A percentile compares a stretch with the other conserved stretches of the same genome.
Conservation (phyloP, 2,888 invertebrate species). For the Andrena hattorfiana region DNA sequence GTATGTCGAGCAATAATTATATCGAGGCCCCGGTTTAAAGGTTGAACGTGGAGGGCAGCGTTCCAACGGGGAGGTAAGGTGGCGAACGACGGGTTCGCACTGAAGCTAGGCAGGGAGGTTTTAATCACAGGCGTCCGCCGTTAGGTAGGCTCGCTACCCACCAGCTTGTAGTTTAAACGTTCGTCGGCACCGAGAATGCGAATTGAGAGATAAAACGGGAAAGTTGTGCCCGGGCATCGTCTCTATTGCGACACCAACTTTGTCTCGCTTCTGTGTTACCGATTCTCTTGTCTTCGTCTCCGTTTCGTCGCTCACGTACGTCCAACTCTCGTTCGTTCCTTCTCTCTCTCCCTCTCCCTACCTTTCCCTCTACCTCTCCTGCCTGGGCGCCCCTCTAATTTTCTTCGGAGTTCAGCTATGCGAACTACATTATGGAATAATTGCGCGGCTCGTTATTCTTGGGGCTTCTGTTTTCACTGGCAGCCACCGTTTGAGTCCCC, state of each 20-base stretch:
- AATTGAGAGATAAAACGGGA: conserved; percentile 83
- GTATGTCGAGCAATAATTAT: conserved; percentile 80
- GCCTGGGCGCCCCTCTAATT: conserved; percentile 78
- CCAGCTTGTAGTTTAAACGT: conserved; percentile 79
- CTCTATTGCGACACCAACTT: conserved; percentile 49
- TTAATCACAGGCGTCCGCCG: conserved; percentile 81
- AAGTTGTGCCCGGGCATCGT: conserved; percentile 75
- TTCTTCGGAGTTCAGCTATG: conserved; percentile 80
- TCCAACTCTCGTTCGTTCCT: conserved; percentile 70
- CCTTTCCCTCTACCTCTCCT: conserved; percentile 6
- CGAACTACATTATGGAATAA: conserved; percentile 82
- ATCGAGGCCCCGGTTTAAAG: conserved; percentile 73
- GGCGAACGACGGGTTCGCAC: conserved; percentile 33
- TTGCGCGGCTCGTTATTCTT: conserved; percentile 77
- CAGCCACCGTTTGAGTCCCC: conserved; percentile 66
- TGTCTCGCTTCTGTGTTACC: conserved; percentile 53
- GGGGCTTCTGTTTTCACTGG: conserved; percentile 72
- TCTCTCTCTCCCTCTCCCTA: neutral
- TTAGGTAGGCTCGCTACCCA: conserved; percentile 77
- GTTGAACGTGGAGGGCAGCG: conserved; percentile 36
- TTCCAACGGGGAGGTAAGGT: conserved; percentile 40
- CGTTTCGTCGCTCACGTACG: conserved; percentile 65
- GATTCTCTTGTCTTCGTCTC: conserved; percentile 52
- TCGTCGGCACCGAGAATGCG: conserved; percentile 81
- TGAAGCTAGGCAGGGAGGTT: conserved; percentile 67